Evolutionary conservation across 2,888 invertebrate species (phyloP).

Genomic region (Pyralis farinalis): DNA sequence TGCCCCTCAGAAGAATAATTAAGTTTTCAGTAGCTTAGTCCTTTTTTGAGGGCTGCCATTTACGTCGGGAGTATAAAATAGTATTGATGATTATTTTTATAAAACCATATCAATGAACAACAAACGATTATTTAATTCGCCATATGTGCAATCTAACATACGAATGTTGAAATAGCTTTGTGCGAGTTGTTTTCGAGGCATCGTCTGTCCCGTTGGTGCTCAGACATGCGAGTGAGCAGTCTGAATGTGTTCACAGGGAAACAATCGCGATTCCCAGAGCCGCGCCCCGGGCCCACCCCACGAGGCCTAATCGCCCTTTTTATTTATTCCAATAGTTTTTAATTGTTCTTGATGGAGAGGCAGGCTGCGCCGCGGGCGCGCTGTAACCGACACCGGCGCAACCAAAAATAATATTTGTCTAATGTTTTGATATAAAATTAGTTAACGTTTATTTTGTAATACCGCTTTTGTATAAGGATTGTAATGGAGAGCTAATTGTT

Average conservation of each 20-base stretch:
- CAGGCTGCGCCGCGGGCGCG: slow-evolving; percentile 59
- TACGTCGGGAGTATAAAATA: no score
- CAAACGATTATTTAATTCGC: slow-evolving; percentile 22
- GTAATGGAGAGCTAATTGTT: slow-evolving; percentile 13
- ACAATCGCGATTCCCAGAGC: slow-evolving; percentile 66
- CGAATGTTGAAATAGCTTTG: no score
- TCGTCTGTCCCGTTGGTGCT: slow-evolving; percentile 18
- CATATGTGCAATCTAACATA: slow-evolving; percentile 29
- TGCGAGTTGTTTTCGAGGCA: slow-evolving; percentile 21
- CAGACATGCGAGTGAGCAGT: slow-evolving; percentile 44
- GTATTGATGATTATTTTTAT: slow-evolving; percentile 5
- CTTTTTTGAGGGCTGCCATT: no score
- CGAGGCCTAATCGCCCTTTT: slow-evolving; percentile 2
- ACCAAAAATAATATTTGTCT: slow-evolving; percentile 28
- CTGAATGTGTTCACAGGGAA: slow-evolving; percentile 46
- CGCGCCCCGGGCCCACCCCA: slow-evolving; percentile 53
- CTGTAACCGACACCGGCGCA: slow-evolving; percentile 42
- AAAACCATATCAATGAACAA: not conserved
- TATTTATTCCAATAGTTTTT: slow-evolving; percentile 41
- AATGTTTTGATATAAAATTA: slow-evolving; percentile 19
- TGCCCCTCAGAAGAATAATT: no score
- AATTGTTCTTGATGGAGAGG: slow-evolving; percentile 72
- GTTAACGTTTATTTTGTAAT: slow-evolving; percentile 14
- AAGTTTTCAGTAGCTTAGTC: no score
- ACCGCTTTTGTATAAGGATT: slow-evolving; percentile 17